These are phyloP conservation scores for roundworm (Caenorhabditis elegans) DNA, from an alignment of 1,140 invertebrate species.

Conservation along the genomic window DNA sequence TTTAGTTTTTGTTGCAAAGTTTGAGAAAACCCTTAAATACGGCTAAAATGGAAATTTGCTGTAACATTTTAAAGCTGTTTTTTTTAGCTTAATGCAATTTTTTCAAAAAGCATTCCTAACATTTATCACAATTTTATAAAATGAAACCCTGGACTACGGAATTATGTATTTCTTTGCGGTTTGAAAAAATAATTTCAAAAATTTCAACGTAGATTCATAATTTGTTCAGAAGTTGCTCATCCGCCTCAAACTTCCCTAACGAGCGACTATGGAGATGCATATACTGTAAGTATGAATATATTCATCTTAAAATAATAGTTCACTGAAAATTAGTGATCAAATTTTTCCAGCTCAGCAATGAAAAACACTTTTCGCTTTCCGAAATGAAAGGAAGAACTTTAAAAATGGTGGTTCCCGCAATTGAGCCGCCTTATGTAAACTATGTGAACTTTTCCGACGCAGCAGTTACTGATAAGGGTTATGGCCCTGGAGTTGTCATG, in stretches of 20 bases:
- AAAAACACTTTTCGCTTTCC: not conserved
- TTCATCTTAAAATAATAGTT: too few species aligned
- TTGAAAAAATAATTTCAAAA: too few species aligned
- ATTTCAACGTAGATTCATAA: not conserved
- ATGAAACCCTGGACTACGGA: too few species aligned
- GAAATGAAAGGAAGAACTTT: conserved; percentile 20
- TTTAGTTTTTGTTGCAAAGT: too few species aligned
- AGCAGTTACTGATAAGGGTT: conserved; percentile 38
- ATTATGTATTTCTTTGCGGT: too few species aligned
- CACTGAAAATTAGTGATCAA: too few species aligned
- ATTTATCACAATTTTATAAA: too few species aligned
- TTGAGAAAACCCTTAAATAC: too few species aligned
- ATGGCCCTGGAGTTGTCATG: conserved; percentile 52
- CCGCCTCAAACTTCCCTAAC: not conserved
- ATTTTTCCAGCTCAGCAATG: not conserved
- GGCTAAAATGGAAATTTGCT: too few species aligned
- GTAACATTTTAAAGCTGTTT: too few species aligned
- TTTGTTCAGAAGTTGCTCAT: not conserved
- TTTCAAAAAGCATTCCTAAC: too few species aligned
- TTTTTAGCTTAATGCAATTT: too few species aligned
- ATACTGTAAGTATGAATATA: not conserved
- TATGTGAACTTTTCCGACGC: conserved; percentile 48
- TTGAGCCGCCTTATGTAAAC: conserved; percentile 50
- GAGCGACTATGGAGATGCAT: conserved; percentile 4
- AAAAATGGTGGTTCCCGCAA: conserved; percentile 35